phyloP scores from a whole-genome alignment of 1,140 invertebrate genomes.

The Bradynema listronoti region DNA sequence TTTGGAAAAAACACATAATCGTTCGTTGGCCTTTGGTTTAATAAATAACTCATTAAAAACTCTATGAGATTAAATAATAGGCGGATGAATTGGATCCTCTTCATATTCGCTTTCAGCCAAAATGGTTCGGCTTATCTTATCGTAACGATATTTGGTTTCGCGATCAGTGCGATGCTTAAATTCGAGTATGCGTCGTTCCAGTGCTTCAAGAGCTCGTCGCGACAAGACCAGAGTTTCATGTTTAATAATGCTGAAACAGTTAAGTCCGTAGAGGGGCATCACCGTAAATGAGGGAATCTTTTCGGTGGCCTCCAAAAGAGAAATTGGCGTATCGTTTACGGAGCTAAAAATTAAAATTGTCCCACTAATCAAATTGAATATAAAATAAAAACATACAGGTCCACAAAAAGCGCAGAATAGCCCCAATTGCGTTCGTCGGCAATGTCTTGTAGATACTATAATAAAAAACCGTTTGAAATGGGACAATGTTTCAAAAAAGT shows the following conservation, averaged over 20 bases:
- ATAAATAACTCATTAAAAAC: too few species aligned
- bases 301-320: constrained; percentile 65
- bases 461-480: constrained; percentile 16
- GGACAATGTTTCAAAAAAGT: background rate
- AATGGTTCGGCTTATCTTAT: constrained; percentile 47
- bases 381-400: constrained; percentile 67
- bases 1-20: background rate
- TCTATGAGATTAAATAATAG: constrained; percentile 50
- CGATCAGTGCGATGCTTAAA: constrained; percentile 68
- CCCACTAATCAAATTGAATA: background rate
- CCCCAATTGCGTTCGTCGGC: constrained; percentile 82
- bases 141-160: constrained; percentile 47
- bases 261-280: constrained; percentile 84
- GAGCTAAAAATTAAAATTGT: constrained; percentile 16
- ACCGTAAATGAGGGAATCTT: constrained; percentile 74
- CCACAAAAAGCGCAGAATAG: constrained; percentile 84
- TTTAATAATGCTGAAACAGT: constrained; percentile 81
- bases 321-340: constrained; percentile 21
- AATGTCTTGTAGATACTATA: constrained; percentile 70
- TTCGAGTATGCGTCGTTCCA: constrained; percentile 78
- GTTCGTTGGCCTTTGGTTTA: too few species aligned
- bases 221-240: constrained; percentile 88
- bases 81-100: constrained; percentile 43
- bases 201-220: constrained; percentile 70
- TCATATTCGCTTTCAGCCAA: constrained; percentile 49